These are phyloP conservation scores for Drosophila paramelanica DNA, from an alignment of 2,888 invertebrate species.

Conservation along the genomic window DNA sequence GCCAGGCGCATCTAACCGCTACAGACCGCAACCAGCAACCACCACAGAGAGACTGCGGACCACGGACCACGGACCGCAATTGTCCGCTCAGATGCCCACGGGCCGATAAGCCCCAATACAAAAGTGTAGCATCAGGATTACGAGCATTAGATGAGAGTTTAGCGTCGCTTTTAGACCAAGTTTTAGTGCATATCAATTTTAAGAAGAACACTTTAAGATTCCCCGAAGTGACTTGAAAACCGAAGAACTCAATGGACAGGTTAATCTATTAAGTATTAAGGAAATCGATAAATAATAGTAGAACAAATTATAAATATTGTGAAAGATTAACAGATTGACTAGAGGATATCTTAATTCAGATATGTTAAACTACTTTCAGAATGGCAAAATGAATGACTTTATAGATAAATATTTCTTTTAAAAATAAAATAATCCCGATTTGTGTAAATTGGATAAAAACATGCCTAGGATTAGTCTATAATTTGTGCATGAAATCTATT, in stretches of 20 bases:
- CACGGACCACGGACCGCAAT: not conserved
- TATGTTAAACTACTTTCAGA: too few relatives aligned
- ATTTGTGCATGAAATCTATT: too few relatives aligned
- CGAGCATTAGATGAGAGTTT: constrained; percentile 3
- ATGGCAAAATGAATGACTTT: not conserved
- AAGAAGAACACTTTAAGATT: constrained; percentile 6
- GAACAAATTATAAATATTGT: not conserved
- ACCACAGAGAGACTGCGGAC: not conserved
- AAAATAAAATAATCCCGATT: not conserved
- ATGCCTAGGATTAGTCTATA: too few relatives aligned
- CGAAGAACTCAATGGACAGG: not conserved
- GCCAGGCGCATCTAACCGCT: constrained; percentile 77
- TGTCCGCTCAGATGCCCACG: constrained; percentile 47
- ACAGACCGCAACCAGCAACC: constrained; percentile 40
- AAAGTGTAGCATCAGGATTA: constrained; percentile 32
- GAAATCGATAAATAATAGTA: not conserved
- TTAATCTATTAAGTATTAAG: not conserved
- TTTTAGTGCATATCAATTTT: not conserved
- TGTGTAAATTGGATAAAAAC: not conserved
- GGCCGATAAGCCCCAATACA: constrained; percentile 39
- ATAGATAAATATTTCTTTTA: not conserved
- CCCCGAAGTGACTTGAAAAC: not conserved
- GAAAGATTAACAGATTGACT: not conserved
- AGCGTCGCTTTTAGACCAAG: not conserved
- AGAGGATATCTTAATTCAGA: not conserved